These are phyloP conservation scores for Hemibagrus wyckioides DNA, from an alignment of 2,113 vertebrate species.

Conservation along the genomic window DNA sequence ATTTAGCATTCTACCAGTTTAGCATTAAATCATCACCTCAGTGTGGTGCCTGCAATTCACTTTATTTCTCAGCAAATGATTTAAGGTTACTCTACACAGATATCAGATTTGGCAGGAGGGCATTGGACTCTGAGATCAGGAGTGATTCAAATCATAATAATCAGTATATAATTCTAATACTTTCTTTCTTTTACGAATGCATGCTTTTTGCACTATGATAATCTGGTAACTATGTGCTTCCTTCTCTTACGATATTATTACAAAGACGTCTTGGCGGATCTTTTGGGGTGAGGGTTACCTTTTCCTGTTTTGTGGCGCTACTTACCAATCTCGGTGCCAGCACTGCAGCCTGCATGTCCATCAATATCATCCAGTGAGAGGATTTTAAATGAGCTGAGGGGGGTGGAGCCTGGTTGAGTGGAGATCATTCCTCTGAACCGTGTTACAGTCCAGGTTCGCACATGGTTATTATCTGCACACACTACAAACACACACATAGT, in stretches of 20 bases:
- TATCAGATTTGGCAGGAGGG: not conserved
- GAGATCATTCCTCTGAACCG: constrained; percentile 93
- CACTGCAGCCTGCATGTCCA: constrained; percentile 80
- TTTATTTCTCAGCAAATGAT: not conserved
- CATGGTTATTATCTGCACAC: constrained; percentile 91
- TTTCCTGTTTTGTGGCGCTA: not conserved
- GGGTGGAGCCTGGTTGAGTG: constrained; percentile 89
- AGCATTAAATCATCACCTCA: not conserved
- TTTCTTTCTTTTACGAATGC: not conserved
- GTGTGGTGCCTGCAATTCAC: not conserved
- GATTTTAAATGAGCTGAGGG: constrained; percentile 89
- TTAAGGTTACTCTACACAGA: not conserved
- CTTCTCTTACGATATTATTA: not conserved
- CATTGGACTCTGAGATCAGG: not conserved
- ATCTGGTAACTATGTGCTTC: not conserved
- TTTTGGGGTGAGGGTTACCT: too few species aligned
- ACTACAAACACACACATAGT: constrained; percentile 66
- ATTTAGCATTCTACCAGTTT: not conserved
- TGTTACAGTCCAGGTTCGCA: constrained; percentile 90
- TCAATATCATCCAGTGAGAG: constrained; percentile 83
- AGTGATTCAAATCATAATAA: not conserved
- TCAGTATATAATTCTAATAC: not conserved
- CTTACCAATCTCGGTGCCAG: constrained; percentile 84
- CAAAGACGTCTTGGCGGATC: not conserved
- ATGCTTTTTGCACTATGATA: not conserved